Evolutionary conservation across 2,113 vertebrate genomes (phyloP), one percentile per base, ranked within the genome.

Genomic region (Malaclemys terrapin): DNA sequence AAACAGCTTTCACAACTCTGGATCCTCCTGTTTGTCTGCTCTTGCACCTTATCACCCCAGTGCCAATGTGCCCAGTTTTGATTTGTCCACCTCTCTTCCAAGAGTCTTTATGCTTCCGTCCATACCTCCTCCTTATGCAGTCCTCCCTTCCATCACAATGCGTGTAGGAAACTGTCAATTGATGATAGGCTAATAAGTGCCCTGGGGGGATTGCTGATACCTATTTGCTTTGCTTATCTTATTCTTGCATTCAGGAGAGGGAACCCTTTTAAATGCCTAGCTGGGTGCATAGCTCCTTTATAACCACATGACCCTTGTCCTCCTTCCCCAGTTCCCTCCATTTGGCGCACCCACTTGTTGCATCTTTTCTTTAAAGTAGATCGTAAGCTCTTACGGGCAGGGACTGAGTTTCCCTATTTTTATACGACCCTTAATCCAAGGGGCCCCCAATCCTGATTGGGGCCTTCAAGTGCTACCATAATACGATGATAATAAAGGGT

Each of bases 241-340:
- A 72, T 19, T 72, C 19, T 72, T 78, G 42, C 11, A 25, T 29
- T 45, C 20, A 20, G 56, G 25, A 80, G 50, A 7, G 19, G 6
- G 52, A 13, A 54, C 62, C 35, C 35, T 62, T 35, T 35, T 35
- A 65, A 69, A 69, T 35, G 80, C n/a, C 20, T 53, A 0, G 0
- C 0, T 38, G 85, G 2, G 1, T 45, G 17, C 54, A 42, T 45
- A 29, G 3, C 49, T n/a, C 49, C 5, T 80, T 8, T 10, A n/a
- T 35, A 52, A 75, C 14, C 76, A 38, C 9, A 2, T 7, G 14
- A 19, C 25, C 76, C 42, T 31, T 10, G 1, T 81, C 1, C 3
- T 78, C 82, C 85, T 8, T 80, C 85, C 38, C 35, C 95, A 24
- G 13, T 72, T 47, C 42, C 27, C 35, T 80, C 52, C 65, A 38